Conservation (phyloP, 2,797 vertebrate species). For the Squalus acanthias region DNA sequence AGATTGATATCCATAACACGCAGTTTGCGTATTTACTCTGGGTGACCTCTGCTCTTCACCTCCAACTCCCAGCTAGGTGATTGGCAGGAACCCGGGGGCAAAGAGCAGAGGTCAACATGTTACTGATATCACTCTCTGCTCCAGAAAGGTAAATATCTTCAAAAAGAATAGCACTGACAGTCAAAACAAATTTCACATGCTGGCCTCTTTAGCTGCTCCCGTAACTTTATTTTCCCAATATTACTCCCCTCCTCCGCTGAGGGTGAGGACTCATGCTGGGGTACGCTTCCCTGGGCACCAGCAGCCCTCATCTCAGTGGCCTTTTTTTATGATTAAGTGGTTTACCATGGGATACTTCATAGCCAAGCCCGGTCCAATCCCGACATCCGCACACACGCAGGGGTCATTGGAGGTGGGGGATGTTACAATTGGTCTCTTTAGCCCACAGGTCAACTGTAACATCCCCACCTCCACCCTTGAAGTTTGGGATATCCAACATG, state of each 20-base stretch:
- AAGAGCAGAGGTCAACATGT: constrained; percentile 10
- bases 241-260: not conserved
- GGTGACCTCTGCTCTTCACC: constrained; percentile 12
- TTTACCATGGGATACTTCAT: not conserved
- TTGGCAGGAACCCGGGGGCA: constrained; percentile 19
- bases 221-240: not conserved
- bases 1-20: not conserved
- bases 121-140: constrained; percentile 19
- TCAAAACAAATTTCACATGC: not conserved
- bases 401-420: not conserved
- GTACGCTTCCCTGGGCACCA: not conserved
- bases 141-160: constrained; percentile 19
- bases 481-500: not conserved
- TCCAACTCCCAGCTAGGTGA: not conserved
- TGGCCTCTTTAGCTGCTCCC: not conserved
- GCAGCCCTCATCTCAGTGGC: not conserved
- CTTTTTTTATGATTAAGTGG: not conserved
- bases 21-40: constrained; percentile 10
- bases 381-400: not conserved
- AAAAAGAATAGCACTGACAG: not conserved
- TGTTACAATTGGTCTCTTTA: not conserved
- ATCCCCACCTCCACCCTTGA: not conserved
- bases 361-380: not conserved
- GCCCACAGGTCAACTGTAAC: not conserved
- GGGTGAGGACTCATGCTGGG: not conserved